Base-by-base conservation (phyloP, 1,140 invertebrate genomes). In the Drosophila ohnishii region DNA sequence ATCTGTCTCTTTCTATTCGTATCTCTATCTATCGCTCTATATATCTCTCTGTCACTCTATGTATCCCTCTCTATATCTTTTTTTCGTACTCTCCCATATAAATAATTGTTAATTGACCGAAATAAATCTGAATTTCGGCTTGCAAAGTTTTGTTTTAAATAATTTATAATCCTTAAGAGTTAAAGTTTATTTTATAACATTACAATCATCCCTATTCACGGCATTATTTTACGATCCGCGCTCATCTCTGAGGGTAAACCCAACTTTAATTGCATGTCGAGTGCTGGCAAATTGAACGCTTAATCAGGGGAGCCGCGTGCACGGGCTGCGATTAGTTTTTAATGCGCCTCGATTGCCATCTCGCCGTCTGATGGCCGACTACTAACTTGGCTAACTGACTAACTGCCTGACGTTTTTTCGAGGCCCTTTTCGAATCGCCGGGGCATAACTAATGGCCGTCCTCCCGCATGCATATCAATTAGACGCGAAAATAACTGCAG, bases 241-340 rank as follows among this genome's bases (percentile, higher is more conserved):
- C 51, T 10, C 51, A 55, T 55, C 51, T 55, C 51, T 55, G 9
- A 10, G 13, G 13, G 25, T 14, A 61, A 34, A 53, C 39, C 14
- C 22, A 60, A 67, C 65, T 65, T 64, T 83, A 83, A 83, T 83
- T 83, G 71, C 80, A 83, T 66, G 58, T 55, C 64, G 71, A 67
- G 65, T 50, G 42, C 53, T 53, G 64, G 45, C 63, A 64, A 78
- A 78, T 82, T 75, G 79, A 78, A 78, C 63, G 75, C 48, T 76
- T 75, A 82, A 82, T 82, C 74, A 73, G 65, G 77, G 67, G 67
- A 76, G 60, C 73, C 61, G 45, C 59, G 61, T 80, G 61, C 80
- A 72, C 53, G 72, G 74, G 14, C 56, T 62, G 80, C 48, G 72
- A 84, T 79, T 83, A 83, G 80, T 75, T 71, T 75, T 78, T 72